Conservation (phyloP, 2,797 vertebrate species). For the Sebastes hopkinsi region DNA sequence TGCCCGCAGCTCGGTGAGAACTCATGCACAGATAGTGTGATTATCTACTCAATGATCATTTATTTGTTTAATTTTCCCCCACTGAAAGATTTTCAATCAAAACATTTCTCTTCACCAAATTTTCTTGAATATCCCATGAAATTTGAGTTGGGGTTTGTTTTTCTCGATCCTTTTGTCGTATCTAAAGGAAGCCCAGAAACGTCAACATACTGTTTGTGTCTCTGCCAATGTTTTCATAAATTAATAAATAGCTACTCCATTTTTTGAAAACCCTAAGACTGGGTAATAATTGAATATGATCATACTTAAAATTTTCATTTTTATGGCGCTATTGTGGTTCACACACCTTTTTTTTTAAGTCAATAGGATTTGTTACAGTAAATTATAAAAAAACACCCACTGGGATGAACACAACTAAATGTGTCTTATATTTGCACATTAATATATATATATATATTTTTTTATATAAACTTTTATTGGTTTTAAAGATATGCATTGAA, state of each 20-base stretch:
- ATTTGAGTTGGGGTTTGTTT: neutral
- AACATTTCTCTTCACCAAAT: neutral
- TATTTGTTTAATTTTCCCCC: neutral
- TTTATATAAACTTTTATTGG: no score
- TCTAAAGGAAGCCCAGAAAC: neutral
- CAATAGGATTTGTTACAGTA: neutral
- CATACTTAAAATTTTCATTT: no score
- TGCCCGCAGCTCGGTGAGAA: constrained; percentile 91
- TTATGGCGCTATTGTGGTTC: neutral
- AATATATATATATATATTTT: no score
- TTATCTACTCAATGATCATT: neutral
- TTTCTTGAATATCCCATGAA: neutral
- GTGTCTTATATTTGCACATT: no score
- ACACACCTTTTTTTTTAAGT: no score
- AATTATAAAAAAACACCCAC: neutral
- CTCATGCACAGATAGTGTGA: neutral
- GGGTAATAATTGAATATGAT: no score
- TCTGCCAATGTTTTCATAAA: neutral
- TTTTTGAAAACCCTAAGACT: no score
- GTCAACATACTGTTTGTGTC: neutral
- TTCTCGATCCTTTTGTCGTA: neutral
- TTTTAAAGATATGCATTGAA: no score
- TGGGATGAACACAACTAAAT: neutral
- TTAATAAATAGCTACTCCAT: neutral
- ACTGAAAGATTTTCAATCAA: neutral